Base-by-base conservation (phyloP, 2,113 vertebrate genomes). In the Pterocles burchelli region DNA sequence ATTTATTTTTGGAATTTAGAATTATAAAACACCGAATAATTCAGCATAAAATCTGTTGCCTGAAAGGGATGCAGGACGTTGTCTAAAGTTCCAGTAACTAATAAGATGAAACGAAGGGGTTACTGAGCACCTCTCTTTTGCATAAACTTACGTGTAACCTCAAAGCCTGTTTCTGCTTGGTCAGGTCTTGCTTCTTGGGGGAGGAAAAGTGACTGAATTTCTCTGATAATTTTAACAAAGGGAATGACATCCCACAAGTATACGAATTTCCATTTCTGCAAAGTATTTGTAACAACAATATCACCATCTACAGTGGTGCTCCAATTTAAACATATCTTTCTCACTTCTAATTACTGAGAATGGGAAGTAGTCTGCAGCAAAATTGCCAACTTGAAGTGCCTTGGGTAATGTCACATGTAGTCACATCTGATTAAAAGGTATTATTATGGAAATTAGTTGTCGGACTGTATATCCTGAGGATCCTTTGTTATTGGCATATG, bases 391-490 rank as follows among this genome's bases (percentile, higher is more conserved):
- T 91, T 91, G 6, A 79, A 52, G 71, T 85, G 84, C 91, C 74
- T 85, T 94, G 85, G 54, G 89, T 95, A 91, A 79, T 73, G 91
- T 93, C 74, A 70, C 86, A 70, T 66, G 70, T 89, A 94, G 93
- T 85, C 88, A 94, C 74, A 76, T 93, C 78, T 96, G 96, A 96
- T 95, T 96, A 90, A 95, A 96, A 96, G 93, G 78, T 91, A 95
- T 91, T 94, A 75, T 94, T 94, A 85, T 96, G 91, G 89, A 95
- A 95, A 93, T 94, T 46, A 73, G 81, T 76, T 91, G 51, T 91
- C 89, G 88, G 66, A 79, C 89, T 93, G n/a, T 85, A 91, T 88
- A 77, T 96, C 91, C 81, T 66, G 82, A 95, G 78, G 81, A 90
- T 73, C 66, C 48, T 91, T 88, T 95, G 77, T 96, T 95, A 54